Evolutionary conservation across 2,113 vertebrate genomes (phyloP), one percentile per base, ranked within the genome.

Genomic region (Leptobrachium ailaonicum): DNA sequence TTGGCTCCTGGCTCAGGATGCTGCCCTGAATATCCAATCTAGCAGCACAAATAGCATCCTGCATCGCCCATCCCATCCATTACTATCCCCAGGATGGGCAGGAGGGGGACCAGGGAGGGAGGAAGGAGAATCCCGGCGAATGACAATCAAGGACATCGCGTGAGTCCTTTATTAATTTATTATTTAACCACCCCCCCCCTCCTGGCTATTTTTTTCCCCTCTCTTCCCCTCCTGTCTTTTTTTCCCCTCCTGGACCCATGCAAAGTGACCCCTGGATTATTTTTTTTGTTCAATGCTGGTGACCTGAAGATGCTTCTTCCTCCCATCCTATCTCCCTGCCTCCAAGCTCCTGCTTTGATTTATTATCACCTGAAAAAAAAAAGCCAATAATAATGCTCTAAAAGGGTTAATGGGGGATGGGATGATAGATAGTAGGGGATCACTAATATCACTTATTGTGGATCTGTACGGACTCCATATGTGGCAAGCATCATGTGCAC

Each of bases 1-100:
- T 85, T 86, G 80, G 83, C 88, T 82, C 88, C 85, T 90, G 89
- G 92, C 97, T 98, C 80, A 87, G 85, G 85, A 90, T 88, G 88
- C 89, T 85, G 83, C 71, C 83, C 69, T 80, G 32, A 50, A 77
- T 75, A 85, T 78, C 90, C 90, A 93, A 91, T 91, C 87, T 70
- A 74, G 44, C 63, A 10, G 72, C 90, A 78, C 87, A 87, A 84
- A 91, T 79, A 87, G 82, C 89, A 86, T 84, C 76, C 67, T 58
- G 50, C 66, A 78, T 50, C 86, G 90, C 87, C 88, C 90, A 92
- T 84, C 86, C 87, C 89, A 83, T 85, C 71, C 83, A 83, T 76
- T 81, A 83, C 85, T 60, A 83, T 85, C 86, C 85, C 85, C 79
- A 76, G 73, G 85, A 80, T 84, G 88, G 88, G 89, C 86, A 0